Evolutionary conservation across 1,140 invertebrate genomes (phyloP).

Genomic region (Drosophila funebris): DNA sequence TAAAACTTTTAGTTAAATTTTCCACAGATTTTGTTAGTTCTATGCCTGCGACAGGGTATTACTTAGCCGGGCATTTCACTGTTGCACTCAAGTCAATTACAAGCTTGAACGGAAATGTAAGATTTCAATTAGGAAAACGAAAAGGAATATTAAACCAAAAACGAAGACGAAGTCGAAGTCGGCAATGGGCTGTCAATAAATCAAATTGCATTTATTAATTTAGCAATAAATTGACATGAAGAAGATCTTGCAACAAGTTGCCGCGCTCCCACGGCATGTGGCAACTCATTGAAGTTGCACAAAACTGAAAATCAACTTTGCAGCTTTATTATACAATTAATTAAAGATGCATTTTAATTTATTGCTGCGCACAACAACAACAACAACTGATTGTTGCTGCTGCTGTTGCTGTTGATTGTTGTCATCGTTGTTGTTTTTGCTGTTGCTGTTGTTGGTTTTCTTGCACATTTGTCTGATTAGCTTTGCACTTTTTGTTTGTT

Average conservation of each 20-base stretch:
- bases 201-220: slow-evolving; percentile 73
- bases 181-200: slow-evolving; percentile 57
- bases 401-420: slow-evolving; percentile 15
- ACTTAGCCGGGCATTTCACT: background rate
- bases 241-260: slow-evolving; percentile 13
- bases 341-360: slow-evolving; percentile 62
- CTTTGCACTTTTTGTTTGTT: slow-evolving; percentile 32
- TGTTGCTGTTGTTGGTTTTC: background rate
- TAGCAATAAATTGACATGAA: slow-evolving; percentile 64
- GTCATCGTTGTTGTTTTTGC: background rate
- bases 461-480: slow-evolving; percentile 57
- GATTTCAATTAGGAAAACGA: slow-evolving; percentile 73
- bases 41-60: slow-evolving; percentile 11
- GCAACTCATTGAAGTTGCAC: slow-evolving; percentile 30
- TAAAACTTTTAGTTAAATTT: background rate
- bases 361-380: slow-evolving; percentile 14
- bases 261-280: slow-evolving; percentile 36
- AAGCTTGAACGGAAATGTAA: slow-evolving; percentile 82
- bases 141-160: slow-evolving; percentile 13
- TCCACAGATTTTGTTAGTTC: too few species aligned
- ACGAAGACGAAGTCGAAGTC: background rate
- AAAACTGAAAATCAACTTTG: background rate
- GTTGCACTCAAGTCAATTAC: slow-evolving; percentile 70
- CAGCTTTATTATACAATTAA: slow-evolving; percentile 51
- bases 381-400: background rate